Conservation (phyloP, 1,140 invertebrate genomes). For the Odontomachus brunneus region DNA sequence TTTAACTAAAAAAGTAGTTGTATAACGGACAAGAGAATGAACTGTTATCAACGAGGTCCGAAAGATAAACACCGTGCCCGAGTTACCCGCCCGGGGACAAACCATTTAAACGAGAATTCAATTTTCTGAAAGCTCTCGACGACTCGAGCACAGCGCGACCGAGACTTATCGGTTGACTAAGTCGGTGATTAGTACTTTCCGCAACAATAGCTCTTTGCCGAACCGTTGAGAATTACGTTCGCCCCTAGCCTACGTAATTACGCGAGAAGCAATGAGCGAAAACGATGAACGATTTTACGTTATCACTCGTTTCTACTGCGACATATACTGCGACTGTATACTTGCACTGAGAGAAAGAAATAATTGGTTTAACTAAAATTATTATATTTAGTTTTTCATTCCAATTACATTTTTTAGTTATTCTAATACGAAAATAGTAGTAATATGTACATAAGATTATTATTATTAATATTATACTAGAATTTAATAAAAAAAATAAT, state of each 20-base stretch:
- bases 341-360: too few relatives aligned
- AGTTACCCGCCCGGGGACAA: neutral
- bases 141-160: neutral
- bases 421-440: too few relatives aligned
- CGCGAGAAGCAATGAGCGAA: neutral
- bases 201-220: neutral
- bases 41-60: neutral
- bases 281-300: neutral
- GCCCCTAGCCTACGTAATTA: neutral
- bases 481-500: too few relatives aligned
- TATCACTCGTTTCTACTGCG: neutral
- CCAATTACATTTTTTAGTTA: too few relatives aligned
- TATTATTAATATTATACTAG: too few relatives aligned
- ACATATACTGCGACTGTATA: too few relatives aligned
- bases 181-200: constrained; percentile 24
- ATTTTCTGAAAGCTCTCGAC: constrained; percentile 27
- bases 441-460: too few relatives aligned
- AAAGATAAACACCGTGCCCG: constrained; percentile 8
- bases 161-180: constrained; percentile 20
- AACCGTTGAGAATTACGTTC: neutral
- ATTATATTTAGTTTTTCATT: too few relatives aligned
- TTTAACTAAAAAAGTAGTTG: constrained; percentile 26
- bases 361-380: too few relatives aligned
- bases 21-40: neutral
- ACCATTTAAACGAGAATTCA: constrained; percentile 27